Evolutionary conservation across 2,797 vertebrate species (phyloP), one percentile per base, ranked within the genome.

Genomic region (Stomatorhinus walkeri): DNA sequence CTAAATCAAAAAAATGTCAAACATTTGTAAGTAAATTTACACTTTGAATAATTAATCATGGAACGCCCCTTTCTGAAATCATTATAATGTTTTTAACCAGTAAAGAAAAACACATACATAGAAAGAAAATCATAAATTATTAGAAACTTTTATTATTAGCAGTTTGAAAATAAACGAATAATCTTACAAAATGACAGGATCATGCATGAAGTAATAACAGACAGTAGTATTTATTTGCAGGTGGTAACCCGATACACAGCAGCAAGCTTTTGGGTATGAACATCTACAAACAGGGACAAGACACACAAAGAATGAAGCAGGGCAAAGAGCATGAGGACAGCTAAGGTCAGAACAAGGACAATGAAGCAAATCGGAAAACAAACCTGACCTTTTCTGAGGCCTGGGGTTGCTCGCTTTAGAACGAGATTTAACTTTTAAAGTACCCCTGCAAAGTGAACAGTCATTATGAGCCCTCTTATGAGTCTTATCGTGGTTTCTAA

Each of bases 401-500:
- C 49, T 48, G 6, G 84, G 72, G 61, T 76, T 56, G 46, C 5
- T 89, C 88, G 51, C 14, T 87, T 68, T 64, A 76, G 88, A 72
- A 7, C 54, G 76, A 72, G 83, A 43, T 68, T 36, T 86, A 54
- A 32, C 59, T 68, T 89, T 89, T 72, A 84, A 32, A 76, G 84
- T 54, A 28, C 76, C 56, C 88, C 88, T 89, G 88, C 48, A 87
- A 89, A 32, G 88, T 54, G 86, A 86, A 86, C 84, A 89, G 64
- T 76, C 83, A 89, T 76, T 19, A 8, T 19, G 5, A 79, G 72
- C 12, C 28, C 32, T 32, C n/a, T 32, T 72, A 72, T 12, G 22
- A 28, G 59, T 24, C 2, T 28, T 24, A 28, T 61, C 1, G 8
- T 24, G 59, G 9, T 68, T 32, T 68, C 28, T 68, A 10, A 68